phyloP scores from a whole-genome alignment of 1,140 invertebrate species.

The Halesus radiatus region DNA sequence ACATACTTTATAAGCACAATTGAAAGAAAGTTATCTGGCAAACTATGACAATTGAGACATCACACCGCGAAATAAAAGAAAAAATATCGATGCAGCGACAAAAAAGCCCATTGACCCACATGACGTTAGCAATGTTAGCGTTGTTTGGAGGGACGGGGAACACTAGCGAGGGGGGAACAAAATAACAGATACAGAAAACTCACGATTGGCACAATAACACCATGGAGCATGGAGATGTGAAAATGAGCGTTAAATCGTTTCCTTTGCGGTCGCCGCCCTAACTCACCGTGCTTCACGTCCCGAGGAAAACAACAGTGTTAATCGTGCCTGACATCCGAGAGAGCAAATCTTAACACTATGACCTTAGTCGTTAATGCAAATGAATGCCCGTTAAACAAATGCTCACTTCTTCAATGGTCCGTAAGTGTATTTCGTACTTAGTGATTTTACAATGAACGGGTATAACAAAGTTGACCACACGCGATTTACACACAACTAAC shows the following conservation, averaged over 20 bases:
- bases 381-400: not conserved
- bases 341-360: not conserved
- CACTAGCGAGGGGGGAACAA: not conserved
- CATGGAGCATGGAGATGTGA: not conserved
- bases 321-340: not conserved
- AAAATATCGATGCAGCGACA: not conserved
- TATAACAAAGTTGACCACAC: too few relatives aligned
- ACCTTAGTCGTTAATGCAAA: not conserved
- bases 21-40: constrained; percentile 10
- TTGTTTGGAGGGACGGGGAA: not conserved
- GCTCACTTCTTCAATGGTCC: not conserved
- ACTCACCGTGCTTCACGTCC: not conserved
- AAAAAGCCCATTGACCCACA: constrained; percentile 25
- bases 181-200: constrained; percentile 23
- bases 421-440: too few relatives aligned
- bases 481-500: too few relatives aligned
- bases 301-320: not conserved
- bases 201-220: constrained; percentile 32
- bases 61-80: constrained; percentile 9
- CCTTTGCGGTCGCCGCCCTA: constrained; percentile 10
- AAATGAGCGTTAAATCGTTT: constrained; percentile 25
- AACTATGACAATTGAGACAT: constrained; percentile 26
- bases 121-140: not conserved
- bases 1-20: constrained; percentile 7
- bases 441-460: too few relatives aligned